A percentile compares a stretch with the other conserved stretches of the same genome.
Conservation (phyloP, 2,888 invertebrate genomes). For the Sinopyrophorus schimmeli region DNA sequence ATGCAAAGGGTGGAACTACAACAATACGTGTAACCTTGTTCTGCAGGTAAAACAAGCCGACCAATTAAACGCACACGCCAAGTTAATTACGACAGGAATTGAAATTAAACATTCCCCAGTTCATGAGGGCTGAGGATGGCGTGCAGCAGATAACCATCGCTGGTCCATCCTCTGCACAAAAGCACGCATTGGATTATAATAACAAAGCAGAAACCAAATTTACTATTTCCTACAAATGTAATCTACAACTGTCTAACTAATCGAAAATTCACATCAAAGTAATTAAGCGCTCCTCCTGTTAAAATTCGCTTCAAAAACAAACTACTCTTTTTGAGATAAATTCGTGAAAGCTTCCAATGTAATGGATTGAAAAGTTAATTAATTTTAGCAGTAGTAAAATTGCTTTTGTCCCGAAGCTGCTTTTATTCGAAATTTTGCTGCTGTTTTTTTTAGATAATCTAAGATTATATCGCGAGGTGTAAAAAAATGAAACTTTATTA, state of each 20-base stretch:
- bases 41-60: conserved; percentile 10
- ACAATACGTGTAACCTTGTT: not conserved
- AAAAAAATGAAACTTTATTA: too few relatives aligned
- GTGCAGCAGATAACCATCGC: conserved; percentile 25
- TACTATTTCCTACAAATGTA: conserved; percentile 7
- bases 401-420: too few relatives aligned
- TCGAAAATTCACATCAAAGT: not conserved
- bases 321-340: too few relatives aligned
- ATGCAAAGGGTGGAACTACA: too few relatives aligned
- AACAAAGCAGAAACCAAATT: conserved; percentile 24
- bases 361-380: too few relatives aligned
- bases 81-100: conserved; percentile 18
- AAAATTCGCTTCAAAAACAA: too few relatives aligned
- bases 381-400: too few relatives aligned
- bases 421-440: too few relatives aligned
- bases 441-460: too few relatives aligned
- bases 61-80: conserved; percentile 20
- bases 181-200: conserved; percentile 35
- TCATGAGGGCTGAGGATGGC: conserved; percentile 18
- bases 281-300: too few relatives aligned
- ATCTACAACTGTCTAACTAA: conserved; percentile 8
- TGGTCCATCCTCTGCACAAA: conserved; percentile 29
- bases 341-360: too few relatives aligned
- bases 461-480: too few relatives aligned
- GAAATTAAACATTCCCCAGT: conserved; percentile 15